Evolutionary conservation across 2,888 invertebrate genomes (phyloP), one percentile per base, ranked within the genome.

Genomic region (Andrena bucephala): DNA sequence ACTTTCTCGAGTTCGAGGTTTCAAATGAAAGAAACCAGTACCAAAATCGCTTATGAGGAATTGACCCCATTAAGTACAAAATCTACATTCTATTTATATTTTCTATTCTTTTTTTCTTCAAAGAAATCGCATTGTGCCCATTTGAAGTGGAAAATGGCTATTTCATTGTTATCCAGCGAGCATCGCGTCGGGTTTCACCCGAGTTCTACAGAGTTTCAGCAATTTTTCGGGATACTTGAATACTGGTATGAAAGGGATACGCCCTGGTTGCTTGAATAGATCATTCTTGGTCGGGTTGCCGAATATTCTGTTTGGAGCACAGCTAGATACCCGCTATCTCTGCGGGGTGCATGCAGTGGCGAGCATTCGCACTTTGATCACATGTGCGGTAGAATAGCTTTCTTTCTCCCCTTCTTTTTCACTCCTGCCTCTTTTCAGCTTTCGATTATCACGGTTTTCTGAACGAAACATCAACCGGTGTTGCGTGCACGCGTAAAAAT

Each of bases 241-340:
- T 20, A 29, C 65, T n/a, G 13, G 50, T 54, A 60, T 72, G 57
- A 74, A 82, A 82, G 62, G 52, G 63, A 69, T 31, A 63, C 60
- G 52, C 65, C 52, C 68, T 50, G 66, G 76, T 80, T 80, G 72
- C 73, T 83, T 72, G 80, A 83, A 80, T 77, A 63, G 74, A 83
- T 83, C 75, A 75, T 80, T 70, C 68, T 62, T 36, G 66, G 77
- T 57, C 63, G 54, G 54, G 29, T 16, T 69, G 70, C 48, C 70
- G 68, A 59, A 79, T 67, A 63, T 73, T 79, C 78, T 42, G 36
- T 60, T 27, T 66, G 33, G 29, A 62, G 57, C 60, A 62, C 65
- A 70, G 68, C 27, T 68, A 50, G 60, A 71, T 75, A 70, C 66
- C 57, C 59, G 33, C n/a, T 60, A 68, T 54, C 52, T 20, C 42